A percentile compares a stretch with the other conserved stretches of the same genome.
Evolutionary conservation across 2,888 invertebrate genomes (phyloP).

Genomic region (Limenitis camilla): DNA sequence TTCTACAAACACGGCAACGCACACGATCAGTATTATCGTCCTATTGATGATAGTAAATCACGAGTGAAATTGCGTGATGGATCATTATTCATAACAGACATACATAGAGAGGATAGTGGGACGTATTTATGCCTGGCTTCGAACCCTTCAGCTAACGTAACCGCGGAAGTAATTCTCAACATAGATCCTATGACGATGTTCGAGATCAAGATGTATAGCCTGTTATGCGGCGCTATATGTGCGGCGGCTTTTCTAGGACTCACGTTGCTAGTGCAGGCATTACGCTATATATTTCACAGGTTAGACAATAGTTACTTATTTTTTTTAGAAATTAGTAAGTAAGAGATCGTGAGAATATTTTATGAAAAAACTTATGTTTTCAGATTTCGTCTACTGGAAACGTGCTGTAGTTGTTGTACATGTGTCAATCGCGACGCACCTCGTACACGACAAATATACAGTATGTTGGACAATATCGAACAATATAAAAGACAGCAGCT

Average conservation of each 20-base stretch:
- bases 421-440: constrained; percentile 82
- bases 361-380: constrained; percentile 34
- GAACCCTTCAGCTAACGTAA: constrained; percentile 87
- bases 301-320: constrained; percentile 52
- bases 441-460: constrained; percentile 87
- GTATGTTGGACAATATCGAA: constrained; percentile 92
- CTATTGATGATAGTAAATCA: constrained; percentile 64
- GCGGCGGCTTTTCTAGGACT: constrained; percentile 86
- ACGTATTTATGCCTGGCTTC: constrained; percentile 89
- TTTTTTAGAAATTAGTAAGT: neutral
- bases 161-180: constrained; percentile 83
- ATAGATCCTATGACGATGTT: constrained; percentile 91
- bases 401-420: constrained; percentile 86
- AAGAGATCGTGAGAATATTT: neutral
- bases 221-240: constrained; percentile 85
- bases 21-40: constrained; percentile 70
- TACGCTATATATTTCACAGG: constrained; percentile 81
- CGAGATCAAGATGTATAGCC: constrained; percentile 87
- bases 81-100: constrained; percentile 80
- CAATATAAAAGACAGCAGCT: constrained; percentile 91
- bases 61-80: constrained; percentile 84
- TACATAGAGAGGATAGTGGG: constrained; percentile 87
- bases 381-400: constrained; percentile 82
- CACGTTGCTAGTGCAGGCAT: constrained; percentile 85
- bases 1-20: constrained; percentile 79